A percentile compares a stretch with the other conserved stretches of the same genome.
These are phyloP conservation scores for Sebastes miniatus DNA, from an alignment of 2,797 vertebrate species.

Conservation along the genomic window DNA sequence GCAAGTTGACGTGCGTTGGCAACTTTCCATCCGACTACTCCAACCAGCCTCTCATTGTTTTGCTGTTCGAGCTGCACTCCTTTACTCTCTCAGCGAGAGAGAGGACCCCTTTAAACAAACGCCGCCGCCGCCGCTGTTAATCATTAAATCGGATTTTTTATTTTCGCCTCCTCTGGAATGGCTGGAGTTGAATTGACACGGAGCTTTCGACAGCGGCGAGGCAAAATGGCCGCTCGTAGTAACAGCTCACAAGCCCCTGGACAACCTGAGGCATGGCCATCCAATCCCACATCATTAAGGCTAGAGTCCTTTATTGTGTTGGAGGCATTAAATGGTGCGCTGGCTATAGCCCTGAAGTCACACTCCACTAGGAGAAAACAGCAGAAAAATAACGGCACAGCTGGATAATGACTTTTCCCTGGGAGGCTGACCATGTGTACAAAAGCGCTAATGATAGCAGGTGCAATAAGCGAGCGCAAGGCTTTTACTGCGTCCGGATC, in stretches of 20 bases:
- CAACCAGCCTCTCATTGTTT: slow-evolving; percentile 25
- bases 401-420: slow-evolving; percentile 83
- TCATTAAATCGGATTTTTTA: slow-evolving; percentile 57
- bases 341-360: slow-evolving; percentile 76
- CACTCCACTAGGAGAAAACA: slow-evolving; percentile 74
- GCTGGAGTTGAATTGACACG: slow-evolving; percentile 53
- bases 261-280: slow-evolving; percentile 75
- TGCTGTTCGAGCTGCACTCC: slow-evolving; percentile 6
- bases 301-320: slow-evolving; percentile 80
- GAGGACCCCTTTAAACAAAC: slow-evolving; percentile 30
- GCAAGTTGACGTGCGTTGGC: slow-evolving; percentile 31
- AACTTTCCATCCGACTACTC: slow-evolving; percentile 38
- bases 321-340: slow-evolving; percentile 77
- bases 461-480: slow-evolving; percentile 76
- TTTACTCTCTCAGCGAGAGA: background rate
- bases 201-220: slow-evolving; percentile 31
- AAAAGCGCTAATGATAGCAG: slow-evolving; percentile 81
- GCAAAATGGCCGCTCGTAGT: slow-evolving; percentile 73
- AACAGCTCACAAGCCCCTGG: slow-evolving; percentile 71
- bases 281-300: slow-evolving; percentile 81
- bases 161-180: slow-evolving; percentile 52
- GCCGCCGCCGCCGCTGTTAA: slow-evolving; percentile 31
- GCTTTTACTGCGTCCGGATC: slow-evolving; percentile 77
- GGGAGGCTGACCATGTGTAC: slow-evolving; percentile 81
- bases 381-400: slow-evolving; percentile 77